A percentile compares a stretch with the other conserved stretches of the same genome.
These are phyloP conservation scores for Heloderma charlesbogerti DNA, from an alignment of 2,113 vertebrate species.

Conservation along the genomic window DNA sequence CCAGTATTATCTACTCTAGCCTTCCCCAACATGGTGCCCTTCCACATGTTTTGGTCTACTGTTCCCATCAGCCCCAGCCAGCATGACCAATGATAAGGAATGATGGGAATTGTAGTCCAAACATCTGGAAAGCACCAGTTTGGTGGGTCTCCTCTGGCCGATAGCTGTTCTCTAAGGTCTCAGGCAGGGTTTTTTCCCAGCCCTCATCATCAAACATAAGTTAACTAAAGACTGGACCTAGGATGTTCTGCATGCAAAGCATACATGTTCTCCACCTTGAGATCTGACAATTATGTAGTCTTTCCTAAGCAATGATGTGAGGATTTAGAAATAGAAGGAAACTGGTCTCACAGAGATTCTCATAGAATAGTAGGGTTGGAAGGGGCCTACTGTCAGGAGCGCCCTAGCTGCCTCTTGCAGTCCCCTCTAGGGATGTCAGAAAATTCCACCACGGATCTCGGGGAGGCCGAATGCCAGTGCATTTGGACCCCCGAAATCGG, in stretches of 20 bases:
- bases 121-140: neutral
- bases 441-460: no score
- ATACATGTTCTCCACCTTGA: neutral
- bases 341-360: neutral
- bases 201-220: neutral
- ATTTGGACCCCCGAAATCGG: no score
- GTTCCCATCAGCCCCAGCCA: neutral
- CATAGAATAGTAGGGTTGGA: no score
- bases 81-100: neutral
- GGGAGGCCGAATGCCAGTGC: no score
- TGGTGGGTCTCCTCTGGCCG: no score
- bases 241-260: neutral
- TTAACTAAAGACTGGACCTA: neutral
- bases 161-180: neutral
- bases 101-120: neutral
- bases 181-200: neutral
- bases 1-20: no score
- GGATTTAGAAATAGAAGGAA: neutral
- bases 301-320: neutral
- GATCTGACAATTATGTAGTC: neutral
- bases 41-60: no score
- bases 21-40: no score
- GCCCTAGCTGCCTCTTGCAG: no score
- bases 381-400: no score
- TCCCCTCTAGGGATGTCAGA: no score